phyloP scores from a whole-genome alignment of 2,888 invertebrate species.

The Leptinotarsa peninsularis region DNA sequence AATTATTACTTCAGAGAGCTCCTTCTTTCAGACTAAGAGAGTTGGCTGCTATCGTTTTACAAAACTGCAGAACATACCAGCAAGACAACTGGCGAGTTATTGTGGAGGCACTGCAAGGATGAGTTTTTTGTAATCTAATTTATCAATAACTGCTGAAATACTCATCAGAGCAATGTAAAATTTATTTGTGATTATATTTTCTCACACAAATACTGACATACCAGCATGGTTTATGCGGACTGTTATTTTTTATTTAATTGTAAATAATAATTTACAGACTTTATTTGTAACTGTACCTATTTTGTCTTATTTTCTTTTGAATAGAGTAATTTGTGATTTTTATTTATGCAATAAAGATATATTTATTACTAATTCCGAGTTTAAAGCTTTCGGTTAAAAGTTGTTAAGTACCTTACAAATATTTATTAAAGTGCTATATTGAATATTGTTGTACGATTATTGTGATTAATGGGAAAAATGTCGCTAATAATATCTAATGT shows the following conservation, averaged over 20 bases:
- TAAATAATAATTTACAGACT: conserved; percentile 34
- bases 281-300: neutral
- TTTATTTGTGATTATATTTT: conserved; percentile 46
- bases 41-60: conserved; percentile 76
- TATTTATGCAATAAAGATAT: conserved; percentile 52
- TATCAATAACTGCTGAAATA: conserved; percentile 42
- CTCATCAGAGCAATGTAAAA: conserved; percentile 49
- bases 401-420: too few species aligned
- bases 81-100: conserved; percentile 51
- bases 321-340: conserved; percentile 47
- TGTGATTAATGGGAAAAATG: too few species aligned
- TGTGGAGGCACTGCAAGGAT: conserved; percentile 50
- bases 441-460: too few species aligned
- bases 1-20: conserved; percentile 72
- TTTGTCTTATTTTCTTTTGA: conserved; percentile 31
- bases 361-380: conserved; percentile 40
- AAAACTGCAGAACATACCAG: conserved; percentile 70
- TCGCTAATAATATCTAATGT: too few species aligned
- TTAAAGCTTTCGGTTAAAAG: too few species aligned
- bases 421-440: too few species aligned
- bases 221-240: conserved; percentile 39
- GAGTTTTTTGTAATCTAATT: conserved; percentile 32
- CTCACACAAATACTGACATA: conserved; percentile 31
- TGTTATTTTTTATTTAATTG: conserved; percentile 41
- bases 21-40: conserved; percentile 77